A percentile compares a stretch with the other conserved stretches of the same genome.
Evolutionary conservation across 2,113 vertebrate genomes (phyloP).

Genomic region (Excalfactoria chinensis): DNA sequence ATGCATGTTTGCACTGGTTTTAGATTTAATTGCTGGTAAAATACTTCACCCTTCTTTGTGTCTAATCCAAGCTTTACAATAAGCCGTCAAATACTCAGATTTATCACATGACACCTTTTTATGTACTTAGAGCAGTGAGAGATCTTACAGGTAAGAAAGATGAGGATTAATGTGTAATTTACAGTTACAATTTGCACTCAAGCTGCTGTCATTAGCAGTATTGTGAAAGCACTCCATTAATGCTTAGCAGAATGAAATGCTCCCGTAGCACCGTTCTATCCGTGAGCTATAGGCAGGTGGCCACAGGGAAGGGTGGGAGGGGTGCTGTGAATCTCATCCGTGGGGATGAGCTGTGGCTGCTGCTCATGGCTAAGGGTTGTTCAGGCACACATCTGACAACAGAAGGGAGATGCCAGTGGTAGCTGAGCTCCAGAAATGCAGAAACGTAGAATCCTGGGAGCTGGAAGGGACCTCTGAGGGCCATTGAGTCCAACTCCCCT

Average conservation of each 20-base stretch:
- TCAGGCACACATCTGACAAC: neutral
- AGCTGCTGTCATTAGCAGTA: neutral
- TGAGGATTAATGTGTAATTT: neutral
- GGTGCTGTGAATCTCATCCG: neutral
- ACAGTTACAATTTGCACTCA: neutral
- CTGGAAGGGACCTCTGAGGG: too few species aligned
- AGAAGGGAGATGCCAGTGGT: neutral
- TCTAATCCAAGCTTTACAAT: neutral
- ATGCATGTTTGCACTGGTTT: neutral
- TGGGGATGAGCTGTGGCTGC: neutral
- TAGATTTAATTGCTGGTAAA: neutral
- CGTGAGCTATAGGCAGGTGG: neutral
- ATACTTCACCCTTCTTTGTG: neutral
- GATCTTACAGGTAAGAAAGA: neutral
- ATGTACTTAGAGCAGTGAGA: neutral
- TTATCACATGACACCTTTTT: neutral
- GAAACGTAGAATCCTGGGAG: neutral
- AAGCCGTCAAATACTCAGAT: accelerated
- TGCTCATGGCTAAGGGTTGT: neutral
- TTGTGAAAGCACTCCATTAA: neutral
- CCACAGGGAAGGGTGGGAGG: accelerated
- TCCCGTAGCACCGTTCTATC: neutral
- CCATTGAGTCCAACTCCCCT: too few species aligned
- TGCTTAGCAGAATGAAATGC: neutral
- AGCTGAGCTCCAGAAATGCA: neutral